phyloP scores from a whole-genome alignment of 2,797 vertebrate genomes.

The Cheirogaleus major region DNA sequence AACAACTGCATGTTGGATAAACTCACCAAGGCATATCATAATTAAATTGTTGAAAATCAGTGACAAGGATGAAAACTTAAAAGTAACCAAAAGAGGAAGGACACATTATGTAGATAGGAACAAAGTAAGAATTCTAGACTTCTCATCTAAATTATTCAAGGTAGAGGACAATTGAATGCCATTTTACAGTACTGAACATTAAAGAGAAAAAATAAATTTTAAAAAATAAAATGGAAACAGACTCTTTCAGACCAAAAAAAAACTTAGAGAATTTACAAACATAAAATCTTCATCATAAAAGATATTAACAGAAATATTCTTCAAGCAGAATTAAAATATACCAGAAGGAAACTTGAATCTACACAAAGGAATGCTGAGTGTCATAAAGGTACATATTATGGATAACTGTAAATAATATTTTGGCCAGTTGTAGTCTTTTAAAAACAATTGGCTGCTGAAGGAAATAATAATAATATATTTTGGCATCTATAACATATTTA shows the following conservation, averaged over 20 bases:
- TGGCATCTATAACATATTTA: neutral
- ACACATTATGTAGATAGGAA: neutral
- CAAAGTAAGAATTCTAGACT: neutral
- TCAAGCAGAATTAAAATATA: neutral
- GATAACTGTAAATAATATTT: neutral
- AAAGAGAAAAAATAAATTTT: neutral
- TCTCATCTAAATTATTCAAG: neutral
- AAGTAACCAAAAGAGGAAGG: neutral
- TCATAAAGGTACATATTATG: neutral
- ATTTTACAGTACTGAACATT: neutral
- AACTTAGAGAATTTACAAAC: neutral
- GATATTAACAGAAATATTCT: neutral
- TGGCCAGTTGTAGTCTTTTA: neutral
- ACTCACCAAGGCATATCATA: neutral
- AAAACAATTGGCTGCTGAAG: neutral
- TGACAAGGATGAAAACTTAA: neutral
- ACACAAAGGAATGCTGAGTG: neutral
- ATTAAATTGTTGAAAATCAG: neutral
- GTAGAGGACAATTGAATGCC: neutral
- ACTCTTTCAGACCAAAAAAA: neutral
- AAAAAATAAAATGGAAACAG: neutral
- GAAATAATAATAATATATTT: neutral
- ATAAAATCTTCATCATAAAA: neutral
- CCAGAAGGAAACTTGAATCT: neutral
- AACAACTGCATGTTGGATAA: neutral